phyloP scores from a whole-genome alignment of 2,113 vertebrate genomes.

The Odobenus rosmarus region DNA sequence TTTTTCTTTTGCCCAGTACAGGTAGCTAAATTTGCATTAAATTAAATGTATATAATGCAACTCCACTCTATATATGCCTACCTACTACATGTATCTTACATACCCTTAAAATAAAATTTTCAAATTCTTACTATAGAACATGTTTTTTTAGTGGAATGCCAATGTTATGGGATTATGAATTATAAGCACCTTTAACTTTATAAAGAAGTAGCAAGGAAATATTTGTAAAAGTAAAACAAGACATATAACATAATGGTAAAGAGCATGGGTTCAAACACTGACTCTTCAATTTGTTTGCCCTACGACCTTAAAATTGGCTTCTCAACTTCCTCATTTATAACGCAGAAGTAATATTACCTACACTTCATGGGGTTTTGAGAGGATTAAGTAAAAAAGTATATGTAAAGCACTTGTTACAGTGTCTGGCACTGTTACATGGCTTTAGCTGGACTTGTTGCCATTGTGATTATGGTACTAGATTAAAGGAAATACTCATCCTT shows the following conservation, averaged over 20 bases:
- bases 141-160: neutral
- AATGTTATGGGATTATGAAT: neutral
- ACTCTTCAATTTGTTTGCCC: neutral
- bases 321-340: conserved; percentile 6
- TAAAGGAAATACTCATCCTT: conserved; percentile 42
- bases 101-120: conserved; percentile 29
- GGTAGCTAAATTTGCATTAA: conserved; percentile 10
- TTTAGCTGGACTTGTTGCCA: neutral
- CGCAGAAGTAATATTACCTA: conserved; percentile 16
- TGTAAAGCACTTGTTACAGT: neutral
- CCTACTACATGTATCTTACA: neutral
- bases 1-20: neutral
- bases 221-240: conserved; percentile 22
- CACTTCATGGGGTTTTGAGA: neutral
- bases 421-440: neutral
- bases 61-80: neutral
- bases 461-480: neutral
- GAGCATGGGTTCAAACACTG: neutral
- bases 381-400: neutral
- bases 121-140: conserved; percentile 13
- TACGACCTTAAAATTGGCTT: neutral
- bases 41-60: conserved; percentile 12
- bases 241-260: neutral
- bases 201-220: conserved; percentile 19
- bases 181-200: conserved; percentile 22